Conservation (phyloP, 2,888 invertebrate species). For the Sarcophaga variegata region DNA sequence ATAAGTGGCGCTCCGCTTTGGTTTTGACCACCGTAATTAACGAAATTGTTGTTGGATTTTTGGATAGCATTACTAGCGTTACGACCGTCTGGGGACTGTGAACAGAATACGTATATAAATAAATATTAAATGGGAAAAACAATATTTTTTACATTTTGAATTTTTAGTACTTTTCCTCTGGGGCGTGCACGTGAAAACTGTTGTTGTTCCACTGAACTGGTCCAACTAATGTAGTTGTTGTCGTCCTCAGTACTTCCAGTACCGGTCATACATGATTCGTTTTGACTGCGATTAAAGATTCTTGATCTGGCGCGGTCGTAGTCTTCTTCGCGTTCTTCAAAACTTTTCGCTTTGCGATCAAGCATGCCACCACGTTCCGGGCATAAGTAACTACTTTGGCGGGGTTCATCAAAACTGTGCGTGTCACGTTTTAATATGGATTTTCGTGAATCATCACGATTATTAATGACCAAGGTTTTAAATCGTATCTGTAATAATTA, state of each 20-base stretch:
- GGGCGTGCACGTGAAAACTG: conserved; percentile 71
- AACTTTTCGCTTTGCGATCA: conserved; percentile 89
- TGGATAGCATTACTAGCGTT: conserved; percentile 83
- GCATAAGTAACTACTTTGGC: conserved; percentile 82
- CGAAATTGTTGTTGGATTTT: conserved; percentile 95
- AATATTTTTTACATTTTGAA: conserved; percentile 76
- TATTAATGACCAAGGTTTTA: conserved; percentile 87
- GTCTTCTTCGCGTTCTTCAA: conserved; percentile 95
- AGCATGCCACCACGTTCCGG: conserved; percentile 86
- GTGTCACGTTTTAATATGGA: conserved; percentile 93
- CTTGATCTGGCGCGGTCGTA: conserved; percentile 92
- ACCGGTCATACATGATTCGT: conserved; percentile 58
- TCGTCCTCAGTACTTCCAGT: conserved; percentile 75
- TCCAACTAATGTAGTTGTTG: conserved; percentile 73
- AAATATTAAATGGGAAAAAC: background rate
- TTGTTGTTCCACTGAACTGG: conserved; percentile 74
- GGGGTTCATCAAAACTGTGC: conserved; percentile 89
- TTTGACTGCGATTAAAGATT: conserved; percentile 86
- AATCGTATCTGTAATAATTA: conserved; percentile 84
- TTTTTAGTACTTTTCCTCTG: conserved; percentile 80
- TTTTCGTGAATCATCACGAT: conserved; percentile 87
- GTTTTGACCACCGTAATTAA: conserved; percentile 87
- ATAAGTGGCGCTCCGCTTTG: conserved; percentile 83
- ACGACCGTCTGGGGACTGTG: conserved; percentile 79
- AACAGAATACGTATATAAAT: conserved; percentile 69